These are phyloP conservation scores for Gobionotothen gibberifrons DNA, from an alignment of 2,797 vertebrate species.

Conservation along the genomic window DNA sequence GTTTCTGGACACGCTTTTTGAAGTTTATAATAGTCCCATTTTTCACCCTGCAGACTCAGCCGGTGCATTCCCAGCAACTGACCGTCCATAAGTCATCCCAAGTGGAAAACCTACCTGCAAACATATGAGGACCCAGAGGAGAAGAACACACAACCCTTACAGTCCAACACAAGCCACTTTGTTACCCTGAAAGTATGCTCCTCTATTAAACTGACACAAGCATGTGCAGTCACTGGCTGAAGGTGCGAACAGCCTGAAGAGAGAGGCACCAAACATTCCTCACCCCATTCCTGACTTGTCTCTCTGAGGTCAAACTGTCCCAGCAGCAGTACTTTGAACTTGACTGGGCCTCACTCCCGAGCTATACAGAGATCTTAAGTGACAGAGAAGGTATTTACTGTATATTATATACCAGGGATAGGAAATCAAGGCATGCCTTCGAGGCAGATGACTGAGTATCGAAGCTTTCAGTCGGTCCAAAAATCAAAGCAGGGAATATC, in stretches of 20 bases:
- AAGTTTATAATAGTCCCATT: not conserved
- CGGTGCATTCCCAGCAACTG: constrained; percentile 6
- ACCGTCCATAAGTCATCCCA: not conserved
- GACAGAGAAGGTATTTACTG: constrained; percentile 25
- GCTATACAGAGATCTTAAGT: constrained; percentile 32
- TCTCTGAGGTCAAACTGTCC: constrained; percentile 41
- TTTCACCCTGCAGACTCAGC: not conserved
- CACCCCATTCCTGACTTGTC: constrained; percentile 24
- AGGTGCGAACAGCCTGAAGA: constrained; percentile 40
- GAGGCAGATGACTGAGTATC: not conserved
- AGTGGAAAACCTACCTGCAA: constrained; percentile 1
- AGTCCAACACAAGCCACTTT: not conserved
- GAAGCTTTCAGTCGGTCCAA: not conserved
- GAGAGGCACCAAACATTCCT: constrained; percentile 52
- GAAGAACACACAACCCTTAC: not conserved
- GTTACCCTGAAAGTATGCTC: constrained; percentile 3
- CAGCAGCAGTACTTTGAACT: constrained; percentile 47
- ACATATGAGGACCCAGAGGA: not conserved
- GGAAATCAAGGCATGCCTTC: not conserved
- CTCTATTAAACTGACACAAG: constrained; percentile 22
- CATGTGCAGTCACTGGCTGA: constrained; percentile 12
- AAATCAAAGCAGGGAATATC: not conserved
- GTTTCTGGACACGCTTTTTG: not conserved
- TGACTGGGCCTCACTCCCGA: constrained; percentile 21
- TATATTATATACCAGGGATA: constrained; percentile 4